Evolutionary conservation across 2,888 invertebrate species (phyloP).

Genomic region (Drosophila pseudotalamancana): DNA sequence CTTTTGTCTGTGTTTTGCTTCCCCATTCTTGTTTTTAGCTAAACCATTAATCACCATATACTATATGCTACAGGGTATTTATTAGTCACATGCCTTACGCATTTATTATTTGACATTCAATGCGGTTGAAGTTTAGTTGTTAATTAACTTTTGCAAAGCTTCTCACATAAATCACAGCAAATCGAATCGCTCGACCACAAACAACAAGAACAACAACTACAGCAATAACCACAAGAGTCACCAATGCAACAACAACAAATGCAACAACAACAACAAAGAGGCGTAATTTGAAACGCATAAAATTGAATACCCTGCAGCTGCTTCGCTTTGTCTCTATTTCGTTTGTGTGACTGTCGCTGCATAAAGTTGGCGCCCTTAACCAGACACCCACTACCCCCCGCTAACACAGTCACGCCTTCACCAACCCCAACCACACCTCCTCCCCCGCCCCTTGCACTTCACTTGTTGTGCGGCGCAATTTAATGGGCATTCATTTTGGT

Average conservation of each 20-base stretch:
- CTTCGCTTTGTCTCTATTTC: slow-evolving; percentile 1
- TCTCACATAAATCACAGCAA: slow-evolving; percentile 18
- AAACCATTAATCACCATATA: too few relatives aligned
- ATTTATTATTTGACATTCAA: not conserved
- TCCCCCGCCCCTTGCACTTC: not conserved
- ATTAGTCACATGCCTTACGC: not conserved
- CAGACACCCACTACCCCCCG: not conserved
- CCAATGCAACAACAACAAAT: slow-evolving; percentile 1
- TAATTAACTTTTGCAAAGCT: slow-evolving; percentile 40
- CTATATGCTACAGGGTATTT: not conserved
- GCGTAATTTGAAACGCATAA: slow-evolving; percentile 13
- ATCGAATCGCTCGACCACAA: slow-evolving; percentile 3
- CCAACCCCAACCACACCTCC: not conserved
- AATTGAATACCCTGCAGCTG: slow-evolving; percentile 14
- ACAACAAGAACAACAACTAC: slow-evolving; percentile 22
- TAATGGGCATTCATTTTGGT: slow-evolving; percentile 73
- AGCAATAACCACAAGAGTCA: slow-evolving; percentile 1
- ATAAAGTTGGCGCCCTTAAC: slow-evolving; percentile 11
- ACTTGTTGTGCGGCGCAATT: slow-evolving; percentile 41
- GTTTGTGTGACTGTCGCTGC: not conserved
- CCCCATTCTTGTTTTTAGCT: too few relatives aligned
- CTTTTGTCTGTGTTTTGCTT: too few relatives aligned
- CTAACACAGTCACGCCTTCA: not conserved
- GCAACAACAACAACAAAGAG: not conserved
- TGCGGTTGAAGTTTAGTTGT: slow-evolving; percentile 8